phyloP scores from a whole-genome alignment of 2,888 invertebrate genomes.

The Agrotis segetum region DNA sequence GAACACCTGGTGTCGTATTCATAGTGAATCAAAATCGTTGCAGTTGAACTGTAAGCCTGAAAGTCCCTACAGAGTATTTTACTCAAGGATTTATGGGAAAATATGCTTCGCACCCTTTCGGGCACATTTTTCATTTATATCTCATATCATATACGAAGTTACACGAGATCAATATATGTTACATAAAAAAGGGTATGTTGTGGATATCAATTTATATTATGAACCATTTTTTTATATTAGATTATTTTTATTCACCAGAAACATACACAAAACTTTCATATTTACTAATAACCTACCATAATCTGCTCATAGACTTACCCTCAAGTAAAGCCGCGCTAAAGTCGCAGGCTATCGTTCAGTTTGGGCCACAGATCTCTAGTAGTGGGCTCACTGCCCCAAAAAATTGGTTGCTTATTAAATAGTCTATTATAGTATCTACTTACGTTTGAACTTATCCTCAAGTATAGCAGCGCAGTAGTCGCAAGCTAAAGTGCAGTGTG shows the following conservation, averaged over 20 bases:
- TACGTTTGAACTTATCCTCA: constrained; percentile 93
- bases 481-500: constrained; percentile 94
- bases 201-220: not conserved
- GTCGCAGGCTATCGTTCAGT: too few species aligned
- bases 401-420: not conserved
- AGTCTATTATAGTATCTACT: constrained; percentile 61
- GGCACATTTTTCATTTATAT: too few species aligned
- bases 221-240: not conserved
- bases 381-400: too few species aligned
- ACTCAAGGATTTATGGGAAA: constrained; percentile 21
- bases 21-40: constrained; percentile 2
- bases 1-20: constrained; percentile 14
- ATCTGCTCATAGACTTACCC: too few species aligned
- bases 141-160: not conserved
- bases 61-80: constrained; percentile 18
- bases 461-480: constrained; percentile 93
- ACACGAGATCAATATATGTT: not conserved
- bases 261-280: too few species aligned
- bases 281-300: too few species aligned
- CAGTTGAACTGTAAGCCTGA: constrained; percentile 1
- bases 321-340: too few species aligned
- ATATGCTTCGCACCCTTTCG: constrained; percentile 1
- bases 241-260: too few species aligned
- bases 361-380: too few species aligned
- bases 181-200: not conserved